A percentile compares a stretch with the other conserved stretches of the same genome.
Conservation (phyloP, 2,888 invertebrate genomes). For the Philhelius pedissequus region DNA sequence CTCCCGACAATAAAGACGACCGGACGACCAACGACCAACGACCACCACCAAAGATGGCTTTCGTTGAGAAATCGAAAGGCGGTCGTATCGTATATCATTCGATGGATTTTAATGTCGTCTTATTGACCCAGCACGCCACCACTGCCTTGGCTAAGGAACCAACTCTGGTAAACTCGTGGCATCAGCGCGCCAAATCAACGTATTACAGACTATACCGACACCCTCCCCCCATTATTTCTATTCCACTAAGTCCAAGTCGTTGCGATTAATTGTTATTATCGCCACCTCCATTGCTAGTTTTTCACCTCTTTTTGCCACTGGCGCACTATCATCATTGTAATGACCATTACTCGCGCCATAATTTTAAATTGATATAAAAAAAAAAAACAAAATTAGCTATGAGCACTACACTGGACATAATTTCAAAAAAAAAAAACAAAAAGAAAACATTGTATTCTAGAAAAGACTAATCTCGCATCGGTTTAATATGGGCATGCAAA, state of each 20-base stretch:
- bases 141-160: constrained; percentile 11
- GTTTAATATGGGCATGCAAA: background rate
- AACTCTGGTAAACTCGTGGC: constrained; percentile 22
- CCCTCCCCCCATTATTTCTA: background rate
- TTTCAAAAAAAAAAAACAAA: no score
- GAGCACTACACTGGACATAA: background rate
- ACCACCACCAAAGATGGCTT: constrained; percentile 39
- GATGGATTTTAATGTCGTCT: constrained; percentile 61
- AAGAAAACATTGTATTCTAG: background rate
- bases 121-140: constrained; percentile 61
- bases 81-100: constrained; percentile 66
- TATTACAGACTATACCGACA: background rate
- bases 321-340: constrained; percentile 53
- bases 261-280: constrained; percentile 38
- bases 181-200: background rate
- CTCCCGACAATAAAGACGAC: background rate
- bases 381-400: background rate
- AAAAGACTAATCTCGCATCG: background rate
- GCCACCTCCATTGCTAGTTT: constrained; percentile 41
- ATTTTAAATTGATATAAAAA: constrained; percentile 14
- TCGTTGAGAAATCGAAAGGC: constrained; percentile 60
- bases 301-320: constrained; percentile 56
- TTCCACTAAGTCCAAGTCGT: background rate
- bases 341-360: constrained; percentile 54
- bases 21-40: background rate